Evolutionary conservation across 2,797 vertebrate genomes (phyloP), one percentile per base, ranked within the genome.

Genomic region (Chaetophractus vellerosus): DNA sequence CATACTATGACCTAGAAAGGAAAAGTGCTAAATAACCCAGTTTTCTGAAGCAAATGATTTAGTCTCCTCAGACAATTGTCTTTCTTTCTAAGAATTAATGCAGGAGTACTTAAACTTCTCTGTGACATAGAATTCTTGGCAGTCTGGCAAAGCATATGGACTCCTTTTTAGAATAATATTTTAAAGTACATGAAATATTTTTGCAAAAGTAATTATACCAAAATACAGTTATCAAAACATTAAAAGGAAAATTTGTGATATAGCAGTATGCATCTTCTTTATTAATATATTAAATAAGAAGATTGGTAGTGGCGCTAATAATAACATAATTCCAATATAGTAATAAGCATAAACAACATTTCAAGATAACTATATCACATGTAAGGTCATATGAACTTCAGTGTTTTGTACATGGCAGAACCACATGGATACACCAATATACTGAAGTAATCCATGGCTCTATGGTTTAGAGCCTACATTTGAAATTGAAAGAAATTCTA

Each of bases 81-180:
- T 69, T 63, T 64, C 41, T 94, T 91, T 89, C 57, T 92, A 68
- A 72, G 59, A 71, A n/a, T n/a, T 90, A 79, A 36, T 11, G n/a
- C 12, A 38, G 7, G 23, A 15, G 10, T 72, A 71, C 31, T 57
- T 72, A 45, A 71, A 45, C 33, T 79, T 72, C 57, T 72, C 57
- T 68, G 41, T 68, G 66, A 41, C 18, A 36, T 9, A 68, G 8
- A 59, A 45, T 2, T 45, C 38, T 91, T 48, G 18, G 23, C 16
- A 61, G 31, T 64, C 82, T 91, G 45, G 4, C 28, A 18, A 85
- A 85, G n/a, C 24, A 24, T 26, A 36, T 23, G 2, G 31, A 82
- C 28, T 24, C 33, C 48, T 78, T 45, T 15, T 72, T 45, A 26
- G 21, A 88, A 48, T 71, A 90, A 80, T 83, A 78, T 57, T 89